phyloP scores from a whole-genome alignment of 1,140 invertebrate genomes.

The Drosophila watanabei region DNA sequence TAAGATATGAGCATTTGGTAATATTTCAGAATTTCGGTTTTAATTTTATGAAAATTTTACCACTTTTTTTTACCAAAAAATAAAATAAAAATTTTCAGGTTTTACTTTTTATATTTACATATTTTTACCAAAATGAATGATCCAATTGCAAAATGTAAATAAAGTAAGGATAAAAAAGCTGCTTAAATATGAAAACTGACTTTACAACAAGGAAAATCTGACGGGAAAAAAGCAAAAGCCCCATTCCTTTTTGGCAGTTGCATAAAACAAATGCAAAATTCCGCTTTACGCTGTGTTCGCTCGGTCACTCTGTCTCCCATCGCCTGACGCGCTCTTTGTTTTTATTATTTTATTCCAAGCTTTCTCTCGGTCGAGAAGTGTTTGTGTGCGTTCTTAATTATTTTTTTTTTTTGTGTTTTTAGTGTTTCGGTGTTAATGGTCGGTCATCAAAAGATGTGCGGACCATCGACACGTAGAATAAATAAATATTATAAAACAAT shows the following conservation, averaged over 20 bases:
- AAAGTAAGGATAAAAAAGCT: no score
- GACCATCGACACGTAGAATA: conserved; percentile 32
- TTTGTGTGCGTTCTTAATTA: conserved; percentile 21
- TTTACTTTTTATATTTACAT: no score
- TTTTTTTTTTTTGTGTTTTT: conserved; percentile 33
- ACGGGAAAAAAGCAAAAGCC: no score
- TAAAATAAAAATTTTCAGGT: no score
- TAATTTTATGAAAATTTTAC: no score
- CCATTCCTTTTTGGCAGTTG: conserved; percentile 61
- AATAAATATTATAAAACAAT: conserved; percentile 51
- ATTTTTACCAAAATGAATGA: no score
- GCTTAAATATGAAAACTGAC: no score
- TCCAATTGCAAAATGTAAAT: no score
- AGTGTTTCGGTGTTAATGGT: conserved; percentile 50
- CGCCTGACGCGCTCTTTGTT: conserved; percentile 25
- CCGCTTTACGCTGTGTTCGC: conserved; percentile 27
- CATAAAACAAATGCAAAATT: conserved; percentile 75
- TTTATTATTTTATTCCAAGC: conserved; percentile 18
- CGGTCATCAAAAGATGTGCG: conserved; percentile 12
- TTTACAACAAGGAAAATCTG: no score
- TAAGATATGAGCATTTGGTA: no score
- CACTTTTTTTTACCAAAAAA: no score
- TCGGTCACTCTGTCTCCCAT: conserved; percentile 2
- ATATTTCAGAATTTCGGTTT: no score
- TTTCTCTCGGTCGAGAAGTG: conserved; percentile 20